A percentile compares a stretch with the other conserved stretches of the same genome.
These are phyloP conservation scores for Ormyrus thymus DNA, from an alignment of 2,888 invertebrate genomes.

Conservation along the genomic window DNA sequence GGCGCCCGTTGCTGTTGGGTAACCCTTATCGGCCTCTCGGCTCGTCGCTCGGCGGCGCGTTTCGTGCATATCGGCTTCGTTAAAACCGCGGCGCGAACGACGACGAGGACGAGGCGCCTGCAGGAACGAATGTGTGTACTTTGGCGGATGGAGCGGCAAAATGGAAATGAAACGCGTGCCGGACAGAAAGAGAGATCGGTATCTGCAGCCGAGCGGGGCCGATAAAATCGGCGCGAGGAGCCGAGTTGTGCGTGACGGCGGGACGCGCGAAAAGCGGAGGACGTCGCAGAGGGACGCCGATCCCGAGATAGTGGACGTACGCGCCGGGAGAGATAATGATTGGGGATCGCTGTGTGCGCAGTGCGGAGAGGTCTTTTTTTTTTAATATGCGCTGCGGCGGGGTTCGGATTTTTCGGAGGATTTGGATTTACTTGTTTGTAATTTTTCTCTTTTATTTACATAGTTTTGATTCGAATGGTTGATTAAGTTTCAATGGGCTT, in stretches of 20 bases:
- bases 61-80: conserved; percentile 32
- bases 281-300: not conserved
- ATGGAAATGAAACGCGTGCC: not conserved
- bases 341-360: too few species aligned
- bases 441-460: too few species aligned
- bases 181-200: not conserved
- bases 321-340: not conserved
- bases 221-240: conserved; percentile 1
- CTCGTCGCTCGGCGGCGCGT: not conserved
- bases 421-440: too few species aligned
- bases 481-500: too few species aligned
- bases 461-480: too few species aligned
- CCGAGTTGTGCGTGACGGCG: not conserved
- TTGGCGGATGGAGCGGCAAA: not conserved
- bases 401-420: too few species aligned
- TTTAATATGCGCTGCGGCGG: too few species aligned
- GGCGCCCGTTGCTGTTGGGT: not conserved
- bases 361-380: too few species aligned
- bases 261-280: not conserved
- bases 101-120: not conserved
- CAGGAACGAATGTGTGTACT: not conserved
- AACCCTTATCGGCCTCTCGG: conserved; percentile 16
- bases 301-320: not conserved
- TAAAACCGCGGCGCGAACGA: conserved; percentile 19
- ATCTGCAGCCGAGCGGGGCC: conserved; percentile 11